Conservation (phyloP, 1,140 invertebrate species). For the Drosophila obscura region DNA sequence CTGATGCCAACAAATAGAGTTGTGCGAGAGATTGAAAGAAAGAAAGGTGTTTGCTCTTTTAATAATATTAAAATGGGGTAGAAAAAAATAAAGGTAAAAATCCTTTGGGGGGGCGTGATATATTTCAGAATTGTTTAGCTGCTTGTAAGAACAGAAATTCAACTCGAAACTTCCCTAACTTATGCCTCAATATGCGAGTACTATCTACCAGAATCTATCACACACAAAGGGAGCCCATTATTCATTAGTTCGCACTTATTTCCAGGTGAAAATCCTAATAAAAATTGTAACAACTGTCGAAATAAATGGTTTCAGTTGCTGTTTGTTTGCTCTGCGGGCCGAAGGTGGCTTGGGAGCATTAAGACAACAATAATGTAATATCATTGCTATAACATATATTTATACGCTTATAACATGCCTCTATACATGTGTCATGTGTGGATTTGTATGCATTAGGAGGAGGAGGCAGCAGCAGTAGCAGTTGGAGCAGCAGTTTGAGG, state of each 20-base stretch:
- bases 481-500: too few species aligned
- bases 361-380: slow-evolving; percentile 51
- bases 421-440: slow-evolving; percentile 37
- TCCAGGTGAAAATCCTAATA: slow-evolving; percentile 14
- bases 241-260: slow-evolving; percentile 16
- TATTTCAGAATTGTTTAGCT: too few species aligned
- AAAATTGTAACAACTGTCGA: slow-evolving; percentile 56
- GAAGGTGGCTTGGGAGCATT: slow-evolving; percentile 26
- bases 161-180: too few species aligned
- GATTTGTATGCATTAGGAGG: slow-evolving; percentile 14
- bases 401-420: not conserved
- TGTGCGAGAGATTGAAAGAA: slow-evolving; percentile 4
- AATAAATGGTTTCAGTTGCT: slow-evolving; percentile 37
- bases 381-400: slow-evolving; percentile 45
- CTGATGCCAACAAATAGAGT: slow-evolving; percentile 26
- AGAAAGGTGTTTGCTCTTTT: slow-evolving; percentile 8
- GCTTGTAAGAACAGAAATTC: too few species aligned
- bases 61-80: slow-evolving; percentile 35
- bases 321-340: slow-evolving; percentile 3
- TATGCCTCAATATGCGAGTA: too few species aligned
- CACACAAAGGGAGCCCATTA: not conserved
- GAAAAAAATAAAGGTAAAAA: too few species aligned
- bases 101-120: too few species aligned
- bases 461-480: not conserved
- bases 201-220: not conserved